Evolutionary conservation across 2,113 vertebrate genomes (phyloP).

Genomic region (Crotalus helleri): DNA sequence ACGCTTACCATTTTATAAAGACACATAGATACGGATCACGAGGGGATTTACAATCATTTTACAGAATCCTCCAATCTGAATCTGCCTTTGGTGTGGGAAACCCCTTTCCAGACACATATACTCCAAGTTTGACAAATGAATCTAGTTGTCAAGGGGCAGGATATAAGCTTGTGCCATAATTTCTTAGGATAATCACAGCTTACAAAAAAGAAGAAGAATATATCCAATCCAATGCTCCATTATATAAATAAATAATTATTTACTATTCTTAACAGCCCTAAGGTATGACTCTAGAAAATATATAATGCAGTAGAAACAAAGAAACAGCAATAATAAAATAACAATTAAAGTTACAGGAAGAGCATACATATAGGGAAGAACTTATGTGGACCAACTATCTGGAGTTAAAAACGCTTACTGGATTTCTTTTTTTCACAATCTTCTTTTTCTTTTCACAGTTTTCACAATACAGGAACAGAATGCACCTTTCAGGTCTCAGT

Average conservation of each 20-base stretch:
- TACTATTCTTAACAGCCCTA: neutral
- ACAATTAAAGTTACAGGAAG: neutral
- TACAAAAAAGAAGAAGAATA: no score
- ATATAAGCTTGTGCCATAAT: constrained; percentile 50
- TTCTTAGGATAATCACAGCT: neutral
- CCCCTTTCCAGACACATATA: constrained; percentile 21
- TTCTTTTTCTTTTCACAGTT: no score
- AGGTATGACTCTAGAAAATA: neutral
- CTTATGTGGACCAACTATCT: neutral
- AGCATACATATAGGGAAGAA: neutral
- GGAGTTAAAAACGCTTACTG: neutral
- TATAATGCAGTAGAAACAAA: neutral
- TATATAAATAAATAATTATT: neutral
- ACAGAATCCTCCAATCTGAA: constrained; percentile 36
- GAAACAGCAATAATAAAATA: neutral
- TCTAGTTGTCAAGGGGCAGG: constrained; percentile 50
- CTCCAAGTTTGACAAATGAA: constrained; percentile 44
- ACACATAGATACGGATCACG: constrained; percentile 42
- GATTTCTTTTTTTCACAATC: neutral
- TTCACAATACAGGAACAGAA: neutral
- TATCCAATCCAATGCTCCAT: neutral
- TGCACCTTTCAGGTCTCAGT: neutral
- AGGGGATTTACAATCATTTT: constrained; percentile 43
- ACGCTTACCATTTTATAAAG: constrained; percentile 52
- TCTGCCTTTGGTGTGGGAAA: neutral